phyloP scores from a whole-genome alignment of 2,797 vertebrate species.

The Crax fasciolata region DNA sequence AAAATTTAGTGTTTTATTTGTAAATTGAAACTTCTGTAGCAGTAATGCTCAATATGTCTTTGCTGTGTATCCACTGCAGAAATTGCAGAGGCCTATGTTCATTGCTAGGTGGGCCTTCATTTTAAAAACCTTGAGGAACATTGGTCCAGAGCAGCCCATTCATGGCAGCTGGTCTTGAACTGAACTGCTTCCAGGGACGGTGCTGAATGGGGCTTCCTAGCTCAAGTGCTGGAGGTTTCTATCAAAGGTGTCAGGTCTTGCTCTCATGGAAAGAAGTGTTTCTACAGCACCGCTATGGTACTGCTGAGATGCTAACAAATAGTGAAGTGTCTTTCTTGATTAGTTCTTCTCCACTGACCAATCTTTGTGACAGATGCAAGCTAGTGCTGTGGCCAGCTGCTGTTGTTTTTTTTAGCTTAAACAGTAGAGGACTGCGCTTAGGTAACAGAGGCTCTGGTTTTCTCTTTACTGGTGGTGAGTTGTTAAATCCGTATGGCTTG shows the following conservation, averaged over 20 bases:
- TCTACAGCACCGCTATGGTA: not conserved
- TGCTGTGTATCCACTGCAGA: not conserved
- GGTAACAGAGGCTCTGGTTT: constrained; percentile 38
- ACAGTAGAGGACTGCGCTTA: not conserved
- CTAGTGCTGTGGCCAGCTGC: not conserved
- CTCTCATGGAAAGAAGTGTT: not conserved
- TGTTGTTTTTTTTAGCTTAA: not conserved
- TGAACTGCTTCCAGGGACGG: not conserved
- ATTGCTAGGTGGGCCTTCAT: not conserved
- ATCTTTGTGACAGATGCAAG: not conserved
- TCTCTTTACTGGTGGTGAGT: constrained; percentile 24
- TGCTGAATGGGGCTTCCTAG: not conserved
- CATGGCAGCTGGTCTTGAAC: not conserved
- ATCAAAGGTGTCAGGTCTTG: not conserved
- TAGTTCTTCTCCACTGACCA: not conserved
- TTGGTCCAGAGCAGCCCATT: not conserved
- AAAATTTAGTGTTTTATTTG: not conserved
- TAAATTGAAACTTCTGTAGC: not conserved
- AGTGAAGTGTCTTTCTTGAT: not conserved
- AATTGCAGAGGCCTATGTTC: not conserved
- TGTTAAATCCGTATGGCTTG: constrained; percentile 22
- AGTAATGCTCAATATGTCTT: not conserved
- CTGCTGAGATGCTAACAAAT: not conserved
- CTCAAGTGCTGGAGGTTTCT: not conserved
- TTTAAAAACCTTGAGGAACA: not conserved